Percentiles rank a stretch among this genome's conserved stretches.
These are phyloP conservation scores for Neopelma chrysocephalum DNA, from an alignment of 2,797 vertebrate genomes.

Conservation along the genomic window DNA sequence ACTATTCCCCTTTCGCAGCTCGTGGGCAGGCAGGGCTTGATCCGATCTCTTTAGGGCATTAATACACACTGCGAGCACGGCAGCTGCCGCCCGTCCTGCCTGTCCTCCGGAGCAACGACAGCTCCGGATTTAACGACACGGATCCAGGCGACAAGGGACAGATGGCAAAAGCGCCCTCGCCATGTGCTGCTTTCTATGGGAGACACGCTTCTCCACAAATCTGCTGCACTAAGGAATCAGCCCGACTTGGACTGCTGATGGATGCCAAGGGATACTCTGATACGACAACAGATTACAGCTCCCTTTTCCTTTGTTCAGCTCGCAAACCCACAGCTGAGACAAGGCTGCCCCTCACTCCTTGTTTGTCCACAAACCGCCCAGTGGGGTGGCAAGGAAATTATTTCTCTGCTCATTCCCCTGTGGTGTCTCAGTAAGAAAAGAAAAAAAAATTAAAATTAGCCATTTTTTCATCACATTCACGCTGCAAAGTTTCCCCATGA, in stretches of 20 bases:
- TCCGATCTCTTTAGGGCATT: neutral
- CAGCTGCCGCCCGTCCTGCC: neutral
- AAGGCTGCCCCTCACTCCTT: neutral
- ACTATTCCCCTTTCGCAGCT: neutral
- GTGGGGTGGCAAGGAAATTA: rapidly evolving
- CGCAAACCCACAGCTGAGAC: neutral
- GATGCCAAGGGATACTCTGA: neutral
- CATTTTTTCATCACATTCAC: neutral
- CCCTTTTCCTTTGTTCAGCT: neutral
- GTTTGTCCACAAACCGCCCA: neutral
- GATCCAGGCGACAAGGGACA: neutral
- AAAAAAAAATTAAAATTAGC: neutral
- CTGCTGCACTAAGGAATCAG: neutral
- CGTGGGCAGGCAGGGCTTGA: neutral
- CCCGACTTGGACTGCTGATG: neutral
- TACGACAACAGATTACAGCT: neutral
- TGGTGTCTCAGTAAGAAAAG: too few species aligned
- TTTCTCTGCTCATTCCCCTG: neutral
- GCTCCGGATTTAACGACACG: neutral
- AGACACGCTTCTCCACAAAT: neutral
- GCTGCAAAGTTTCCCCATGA: neutral
- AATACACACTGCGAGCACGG: neutral
- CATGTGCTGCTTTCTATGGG: neutral
- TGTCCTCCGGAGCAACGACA: rapidly evolving
- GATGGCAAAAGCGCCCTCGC: neutral